Conservation (phyloP, 2,113 vertebrate genomes). For the Symphodus melops region DNA sequence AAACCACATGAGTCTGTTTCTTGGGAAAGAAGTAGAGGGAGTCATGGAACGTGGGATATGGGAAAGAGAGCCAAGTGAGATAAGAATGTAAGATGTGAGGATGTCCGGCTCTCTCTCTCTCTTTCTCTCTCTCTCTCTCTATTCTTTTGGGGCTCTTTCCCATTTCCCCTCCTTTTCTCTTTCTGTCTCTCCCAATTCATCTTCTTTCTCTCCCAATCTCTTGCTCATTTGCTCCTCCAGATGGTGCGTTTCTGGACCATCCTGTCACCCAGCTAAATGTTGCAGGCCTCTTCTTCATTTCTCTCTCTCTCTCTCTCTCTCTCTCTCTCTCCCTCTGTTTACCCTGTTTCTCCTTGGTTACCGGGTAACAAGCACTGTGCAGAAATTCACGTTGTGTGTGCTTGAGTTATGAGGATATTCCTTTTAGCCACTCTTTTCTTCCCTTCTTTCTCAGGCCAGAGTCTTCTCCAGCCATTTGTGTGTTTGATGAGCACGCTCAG, state of each 20-base stretch:
- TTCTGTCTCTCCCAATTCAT: constrained; percentile 38
- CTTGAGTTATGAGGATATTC: constrained; percentile 54
- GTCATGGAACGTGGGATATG: constrained; percentile 39
- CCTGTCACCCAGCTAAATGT: constrained; percentile 45
- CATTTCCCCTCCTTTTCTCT: constrained; percentile 6
- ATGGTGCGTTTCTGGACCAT: constrained; percentile 60
- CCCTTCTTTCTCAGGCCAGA: constrained; percentile 15
- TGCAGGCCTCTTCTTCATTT: constrained; percentile 28
- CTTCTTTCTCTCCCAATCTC: constrained; percentile 23
- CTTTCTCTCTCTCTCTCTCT: no score
- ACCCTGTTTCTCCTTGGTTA: constrained; percentile 55
- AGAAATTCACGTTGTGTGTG: constrained; percentile 61
- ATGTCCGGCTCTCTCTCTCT: constrained; percentile 39
- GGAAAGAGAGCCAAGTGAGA: constrained; percentile 62
- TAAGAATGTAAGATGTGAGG: constrained; percentile 64
- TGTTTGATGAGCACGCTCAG: constrained; percentile 32
- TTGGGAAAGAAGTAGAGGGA: constrained; percentile 26
- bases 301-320: constrained; percentile 12
- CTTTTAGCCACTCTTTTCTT: constrained; percentile 33
- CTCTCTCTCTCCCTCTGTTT: constrained; percentile 54
- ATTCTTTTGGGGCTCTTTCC: constrained; percentile 1
- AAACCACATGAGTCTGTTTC: constrained; percentile 27
- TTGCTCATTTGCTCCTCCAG: constrained; percentile 51
- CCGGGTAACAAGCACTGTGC: constrained; percentile 62
- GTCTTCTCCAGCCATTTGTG: constrained; percentile 34